A percentile compares a stretch with the other conserved stretches of the same genome.
These are phyloP conservation scores for Grammatotria lemairii DNA, from an alignment of 2,113 vertebrate genomes.

Conservation along the genomic window DNA sequence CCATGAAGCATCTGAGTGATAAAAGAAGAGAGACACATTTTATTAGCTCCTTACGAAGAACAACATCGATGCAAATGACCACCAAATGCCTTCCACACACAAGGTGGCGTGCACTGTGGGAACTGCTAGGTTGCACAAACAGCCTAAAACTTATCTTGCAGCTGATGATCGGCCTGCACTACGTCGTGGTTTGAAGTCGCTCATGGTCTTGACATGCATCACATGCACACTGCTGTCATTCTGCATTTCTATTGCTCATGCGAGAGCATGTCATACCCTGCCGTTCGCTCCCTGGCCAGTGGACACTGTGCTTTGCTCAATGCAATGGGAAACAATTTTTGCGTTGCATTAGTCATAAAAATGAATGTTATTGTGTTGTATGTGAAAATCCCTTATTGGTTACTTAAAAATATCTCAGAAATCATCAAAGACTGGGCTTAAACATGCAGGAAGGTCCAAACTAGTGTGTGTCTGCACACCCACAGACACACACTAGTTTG, in stretches of 20 bases:
- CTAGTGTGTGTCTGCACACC: background rate
- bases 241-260: background rate
- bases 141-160: background rate
- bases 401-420: background rate
- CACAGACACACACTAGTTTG: background rate
- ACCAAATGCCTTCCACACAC: background rate
- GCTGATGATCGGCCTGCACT: background rate
- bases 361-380: background rate
- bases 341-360: background rate
- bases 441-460: background rate
- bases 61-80: background rate
- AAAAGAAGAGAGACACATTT: background rate
- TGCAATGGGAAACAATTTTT: background rate
- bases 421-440: background rate
- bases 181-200: background rate
- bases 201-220: background rate
- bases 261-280: background rate
- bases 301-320: background rate
- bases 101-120: background rate
- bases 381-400: background rate
- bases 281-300: background rate
- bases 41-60: background rate
- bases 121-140: background rate
- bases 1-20: slow-evolving; percentile 77
- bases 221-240: background rate